phyloP scores from a whole-genome alignment of 2,888 invertebrate species.

The Coenonympha arcania region DNA sequence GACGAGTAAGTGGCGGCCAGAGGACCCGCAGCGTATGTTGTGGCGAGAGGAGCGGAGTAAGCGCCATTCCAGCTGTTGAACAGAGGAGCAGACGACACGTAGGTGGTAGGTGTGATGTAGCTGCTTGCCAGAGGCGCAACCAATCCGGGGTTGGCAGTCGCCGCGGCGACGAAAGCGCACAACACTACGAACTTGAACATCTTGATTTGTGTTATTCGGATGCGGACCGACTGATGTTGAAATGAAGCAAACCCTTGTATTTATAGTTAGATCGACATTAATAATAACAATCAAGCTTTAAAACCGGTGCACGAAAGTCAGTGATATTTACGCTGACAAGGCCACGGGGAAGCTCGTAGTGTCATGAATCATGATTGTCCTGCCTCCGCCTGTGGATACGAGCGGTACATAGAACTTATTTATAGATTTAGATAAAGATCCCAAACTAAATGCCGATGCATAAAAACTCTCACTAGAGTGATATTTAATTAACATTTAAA shows the following conservation, averaged over 20 bases:
- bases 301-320: constrained; percentile 16
- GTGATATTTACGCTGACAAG: constrained; percentile 17
- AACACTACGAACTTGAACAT: constrained; percentile 60
- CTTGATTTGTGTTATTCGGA: constrained; percentile 24
- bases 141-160: constrained; percentile 46
- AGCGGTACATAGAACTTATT: background rate
- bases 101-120: constrained; percentile 19
- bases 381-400: constrained; percentile 2
- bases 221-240: constrained; percentile 29
- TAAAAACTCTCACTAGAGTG: background rate
- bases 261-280: constrained; percentile 23
- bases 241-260: constrained; percentile 19
- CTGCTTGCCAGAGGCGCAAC: constrained; percentile 16
- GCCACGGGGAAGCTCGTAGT: constrained; percentile 10
- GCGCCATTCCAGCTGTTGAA: constrained; percentile 8
- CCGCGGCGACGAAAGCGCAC: constrained; percentile 66
- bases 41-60: constrained; percentile 26
- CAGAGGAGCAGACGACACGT: constrained; percentile 27
- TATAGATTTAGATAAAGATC: constrained; percentile 9
- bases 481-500: too few relatives aligned
- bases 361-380: constrained; percentile 10
- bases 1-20: constrained; percentile 32
- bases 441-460: constrained; percentile 9
- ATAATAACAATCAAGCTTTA: constrained; percentile 3
- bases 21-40: constrained; percentile 34